Percentiles rank a stretch among this genome's conserved stretches.
These are phyloP conservation scores for Tinamus major DNA, from an alignment of 2,797 vertebrate species.

Conservation along the genomic window DNA sequence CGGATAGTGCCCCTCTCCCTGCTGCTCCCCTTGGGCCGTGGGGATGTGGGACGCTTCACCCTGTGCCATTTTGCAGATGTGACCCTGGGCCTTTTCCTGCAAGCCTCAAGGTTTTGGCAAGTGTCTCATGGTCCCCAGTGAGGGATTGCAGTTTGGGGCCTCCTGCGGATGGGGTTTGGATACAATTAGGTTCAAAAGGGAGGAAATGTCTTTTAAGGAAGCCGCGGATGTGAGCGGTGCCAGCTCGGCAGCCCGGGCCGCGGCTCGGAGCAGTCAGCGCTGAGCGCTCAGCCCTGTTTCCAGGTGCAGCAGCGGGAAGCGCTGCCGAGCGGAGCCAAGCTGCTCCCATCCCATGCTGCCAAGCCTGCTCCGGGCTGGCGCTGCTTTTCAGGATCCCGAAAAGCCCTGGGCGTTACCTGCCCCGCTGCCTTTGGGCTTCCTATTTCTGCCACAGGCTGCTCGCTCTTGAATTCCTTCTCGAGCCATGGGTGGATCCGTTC, in stretches of 20 bases:
- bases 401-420: neutral
- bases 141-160: neutral
- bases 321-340: neutral
- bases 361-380: accelerated
- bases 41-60: neutral
- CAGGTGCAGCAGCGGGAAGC: neutral
- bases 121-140: neutral
- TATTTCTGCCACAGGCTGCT: neutral
- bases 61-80: neutral
- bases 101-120: neutral
- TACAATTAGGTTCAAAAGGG: neutral
- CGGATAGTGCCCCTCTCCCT: neutral
- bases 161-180: neutral
- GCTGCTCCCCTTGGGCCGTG: neutral
- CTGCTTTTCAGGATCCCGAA: neutral
- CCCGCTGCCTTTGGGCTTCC: neutral
- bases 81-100: neutral
- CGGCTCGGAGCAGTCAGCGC: neutral
- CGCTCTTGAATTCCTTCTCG: neutral
- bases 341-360: neutral
- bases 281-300: neutral
- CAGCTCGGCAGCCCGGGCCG: neutral
- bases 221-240: neutral
- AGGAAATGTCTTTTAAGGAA: neutral
- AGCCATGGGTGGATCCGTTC: neutral